phyloP scores from a whole-genome alignment of 2,888 invertebrate genomes.

The Lasioglossum calceatum region DNA sequence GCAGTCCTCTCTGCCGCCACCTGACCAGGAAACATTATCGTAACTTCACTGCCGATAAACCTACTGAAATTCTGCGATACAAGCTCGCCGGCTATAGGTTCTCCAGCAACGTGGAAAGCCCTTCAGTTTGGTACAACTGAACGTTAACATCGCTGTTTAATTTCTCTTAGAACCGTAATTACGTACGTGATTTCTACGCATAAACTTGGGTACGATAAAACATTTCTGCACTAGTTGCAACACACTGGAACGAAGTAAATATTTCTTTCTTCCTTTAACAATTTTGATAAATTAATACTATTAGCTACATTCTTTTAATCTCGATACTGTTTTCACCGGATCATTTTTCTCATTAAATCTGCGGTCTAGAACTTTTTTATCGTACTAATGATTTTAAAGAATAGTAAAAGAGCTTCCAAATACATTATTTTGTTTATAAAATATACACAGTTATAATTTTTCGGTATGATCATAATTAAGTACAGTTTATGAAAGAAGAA shows the following conservation, averaged over 20 bases:
- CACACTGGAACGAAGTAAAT: not conserved
- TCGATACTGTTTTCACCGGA: not conserved
- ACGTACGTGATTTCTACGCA: not conserved
- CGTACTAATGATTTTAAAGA: not conserved
- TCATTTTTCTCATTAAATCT: not conserved
- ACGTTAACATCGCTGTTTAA: slow-evolving; percentile 52
- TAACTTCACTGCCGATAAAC: slow-evolving; percentile 47
- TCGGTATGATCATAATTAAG: too few species aligned
- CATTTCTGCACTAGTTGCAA: not conserved
- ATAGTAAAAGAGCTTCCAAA: not conserved
- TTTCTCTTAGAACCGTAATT: slow-evolving; percentile 49
- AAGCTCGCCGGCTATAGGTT: slow-evolving; percentile 6
- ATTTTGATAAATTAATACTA: not conserved
- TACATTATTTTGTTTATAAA: not conserved
- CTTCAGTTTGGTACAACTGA: slow-evolving; percentile 36
- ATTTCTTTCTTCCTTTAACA: not conserved
- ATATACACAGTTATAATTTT: not conserved
- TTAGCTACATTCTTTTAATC: not conserved
- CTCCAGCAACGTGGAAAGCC: not conserved
- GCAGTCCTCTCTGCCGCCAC: slow-evolving; percentile 29
- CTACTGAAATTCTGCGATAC: slow-evolving; percentile 49
- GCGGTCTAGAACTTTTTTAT: not conserved
- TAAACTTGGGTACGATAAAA: not conserved
- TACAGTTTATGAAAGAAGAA: not conserved
- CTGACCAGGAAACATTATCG: slow-evolving; percentile 42